Evolutionary conservation across 2,888 invertebrate genomes (phyloP).

Genomic region (Dendrolimus pini): DNA sequence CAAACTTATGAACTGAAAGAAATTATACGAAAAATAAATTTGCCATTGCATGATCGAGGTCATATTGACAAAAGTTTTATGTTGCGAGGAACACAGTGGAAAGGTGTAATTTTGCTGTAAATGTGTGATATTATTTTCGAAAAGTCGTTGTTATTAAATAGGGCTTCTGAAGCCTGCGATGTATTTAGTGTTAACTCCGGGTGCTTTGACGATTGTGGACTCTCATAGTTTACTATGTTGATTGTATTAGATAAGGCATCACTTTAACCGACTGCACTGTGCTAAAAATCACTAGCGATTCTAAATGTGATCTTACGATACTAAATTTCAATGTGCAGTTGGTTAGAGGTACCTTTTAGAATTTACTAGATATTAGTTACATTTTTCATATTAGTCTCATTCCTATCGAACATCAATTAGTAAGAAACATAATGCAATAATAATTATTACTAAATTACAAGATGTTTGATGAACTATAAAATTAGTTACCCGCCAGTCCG

Average conservation of each 20-base stretch:
- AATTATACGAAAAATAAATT: slow-evolving; percentile 40
- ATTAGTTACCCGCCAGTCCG: slow-evolving; percentile 13
- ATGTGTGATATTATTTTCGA: slow-evolving; percentile 74
- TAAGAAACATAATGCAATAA: slow-evolving; percentile 41
- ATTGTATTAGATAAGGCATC: slow-evolving; percentile 59
- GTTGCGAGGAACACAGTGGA: slow-evolving; percentile 54
- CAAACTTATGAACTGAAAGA: slow-evolving; percentile 44
- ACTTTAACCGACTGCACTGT: slow-evolving; percentile 38
- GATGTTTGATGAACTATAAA: slow-evolving; percentile 54
- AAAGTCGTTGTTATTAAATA: slow-evolving; percentile 56
- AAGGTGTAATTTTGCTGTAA: slow-evolving; percentile 65
- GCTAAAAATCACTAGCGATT: slow-evolving; percentile 2
- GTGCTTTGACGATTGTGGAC: slow-evolving; percentile 76
- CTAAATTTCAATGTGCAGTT: slow-evolving; percentile 29
- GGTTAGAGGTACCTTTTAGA: slow-evolving; percentile 55
- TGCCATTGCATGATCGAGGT: slow-evolving; percentile 46
- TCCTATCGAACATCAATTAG: slow-evolving; percentile 41
- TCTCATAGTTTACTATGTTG: slow-evolving; percentile 65
- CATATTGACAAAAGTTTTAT: slow-evolving; percentile 34
- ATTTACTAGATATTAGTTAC: slow-evolving; percentile 65
- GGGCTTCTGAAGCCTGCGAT: slow-evolving; percentile 71
- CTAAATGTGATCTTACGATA: slow-evolving; percentile 8
- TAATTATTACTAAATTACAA: slow-evolving; percentile 41
- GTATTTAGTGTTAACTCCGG: slow-evolving; percentile 73
- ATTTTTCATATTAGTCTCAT: slow-evolving; percentile 42